Base-by-base conservation (phyloP, 2,113 vertebrate genomes). In the Colossoma macropomum region DNA sequence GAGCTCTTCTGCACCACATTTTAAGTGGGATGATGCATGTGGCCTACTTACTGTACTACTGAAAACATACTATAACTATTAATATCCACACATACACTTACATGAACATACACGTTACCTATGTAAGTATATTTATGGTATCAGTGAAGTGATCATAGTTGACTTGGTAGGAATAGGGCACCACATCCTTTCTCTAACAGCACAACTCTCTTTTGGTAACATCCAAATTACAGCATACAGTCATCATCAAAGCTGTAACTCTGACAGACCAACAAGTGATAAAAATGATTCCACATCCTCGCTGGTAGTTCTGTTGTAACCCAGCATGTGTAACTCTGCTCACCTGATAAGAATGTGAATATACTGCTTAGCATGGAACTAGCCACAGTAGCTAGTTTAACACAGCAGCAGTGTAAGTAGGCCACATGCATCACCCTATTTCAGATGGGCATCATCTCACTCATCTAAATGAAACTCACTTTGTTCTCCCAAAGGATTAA, bases 361-460 rank as follows among this genome's bases (percentile, higher is more conserved):
- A 71, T 15, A 4, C 38, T 25, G 68, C 41, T 71, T 71, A 71
- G 10, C 25, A 71, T 45, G 34, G 34, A 45, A 71, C 21, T 45
- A 71, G 68, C 68, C 23, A 73, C 34, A n/a, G 30, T 15, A 65
- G 38, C 80, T 54, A 66, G 54, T 75, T 74, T 74, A 75, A 81
- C 34, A 52, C 41, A 52, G 71, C n/a, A 59, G 59, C 73, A 82
- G 28, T 38, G 45, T 66, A 82, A 83, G 75, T 76, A 83, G 74
- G 81, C 45, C 81, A 83, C 66, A 60, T 77, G 74, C 74, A 83
- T 77, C 75, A 60, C 63, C 65, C 73, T 82, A 69, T 69, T 68
- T 76, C 62, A 82, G 63, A 69, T 45, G 25, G 62, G 63, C 81
- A 76, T 76, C 66, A 82, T 77, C 74, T 77, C 38, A 77, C 48